Percentiles rank a stretch among this genome's conserved stretches.
Conservation (phyloP, 2,113 vertebrate species). For the Phaetusa simplex region DNA sequence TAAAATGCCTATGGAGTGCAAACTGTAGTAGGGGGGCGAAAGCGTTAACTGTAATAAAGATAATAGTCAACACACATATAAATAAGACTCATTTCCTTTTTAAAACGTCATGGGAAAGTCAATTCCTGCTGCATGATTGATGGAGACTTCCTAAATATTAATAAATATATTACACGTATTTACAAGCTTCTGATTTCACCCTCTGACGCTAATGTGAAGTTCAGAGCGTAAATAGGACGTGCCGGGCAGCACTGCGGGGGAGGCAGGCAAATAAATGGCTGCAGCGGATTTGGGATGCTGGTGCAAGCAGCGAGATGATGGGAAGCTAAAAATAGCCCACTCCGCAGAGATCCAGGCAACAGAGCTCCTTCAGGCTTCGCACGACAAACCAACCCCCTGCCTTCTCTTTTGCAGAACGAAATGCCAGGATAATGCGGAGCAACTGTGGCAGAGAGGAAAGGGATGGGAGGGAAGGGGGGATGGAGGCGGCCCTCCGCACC, state of each 20-base stretch:
- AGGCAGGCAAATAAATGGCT: not conserved
- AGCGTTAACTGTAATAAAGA: constrained; percentile 47
- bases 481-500: not conserved
- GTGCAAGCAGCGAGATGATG: not conserved
- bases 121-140: constrained; percentile 35
- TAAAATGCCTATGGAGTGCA: not conserved
- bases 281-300: not conserved
- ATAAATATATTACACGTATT: constrained; percentile 78
- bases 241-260: not conserved
- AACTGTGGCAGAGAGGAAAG: not conserved
- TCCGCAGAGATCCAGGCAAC: not conserved
- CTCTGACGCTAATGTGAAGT: not conserved
- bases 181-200: constrained; percentile 62
- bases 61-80: constrained; percentile 54
- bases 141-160: constrained; percentile 65
- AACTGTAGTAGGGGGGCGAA: constrained; percentile 17
- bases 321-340: constrained; percentile 12
- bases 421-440: accelerated
- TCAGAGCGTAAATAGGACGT: not conserved
- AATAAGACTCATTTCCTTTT: constrained; percentile 62
- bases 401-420: accelerated
- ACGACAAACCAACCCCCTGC: not conserved
- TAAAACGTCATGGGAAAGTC: constrained; percentile 45
- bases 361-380: not conserved
- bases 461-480: not conserved